Evolutionary conservation across 1,140 invertebrate species (phyloP).

Genomic region (Orussus abietinus): DNA sequence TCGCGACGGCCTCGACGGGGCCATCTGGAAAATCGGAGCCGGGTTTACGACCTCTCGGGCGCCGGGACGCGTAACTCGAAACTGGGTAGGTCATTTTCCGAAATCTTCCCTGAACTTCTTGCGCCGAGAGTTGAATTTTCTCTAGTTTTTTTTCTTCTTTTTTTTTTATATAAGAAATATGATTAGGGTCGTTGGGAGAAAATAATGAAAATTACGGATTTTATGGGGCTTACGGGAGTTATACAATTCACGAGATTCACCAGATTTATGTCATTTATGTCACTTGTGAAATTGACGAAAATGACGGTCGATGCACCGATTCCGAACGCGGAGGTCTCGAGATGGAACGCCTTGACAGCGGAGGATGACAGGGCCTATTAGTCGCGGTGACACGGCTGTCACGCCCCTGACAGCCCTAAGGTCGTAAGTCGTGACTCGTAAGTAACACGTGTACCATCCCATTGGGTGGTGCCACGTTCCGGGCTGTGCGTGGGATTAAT

Average conservation of each 20-base stretch:
- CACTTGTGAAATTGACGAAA: no score
- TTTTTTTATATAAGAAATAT: no score
- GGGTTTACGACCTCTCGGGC: slow-evolving; percentile 41
- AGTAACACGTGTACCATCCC: slow-evolving; percentile 28
- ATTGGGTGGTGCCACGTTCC: slow-evolving; percentile 4
- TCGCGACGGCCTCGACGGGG: slow-evolving; percentile 24
- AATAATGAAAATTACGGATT: no score
- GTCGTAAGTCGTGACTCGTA: slow-evolving; percentile 29
- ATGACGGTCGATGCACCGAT: no score
- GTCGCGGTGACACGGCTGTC: slow-evolving; percentile 26
- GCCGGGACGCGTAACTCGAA: slow-evolving; percentile 35
- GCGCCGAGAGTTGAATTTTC: no score
- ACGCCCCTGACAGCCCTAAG: slow-evolving; percentile 18
- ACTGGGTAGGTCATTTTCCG: slow-evolving; percentile 29
- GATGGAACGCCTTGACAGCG: no score
- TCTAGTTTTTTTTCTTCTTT: slow-evolving; percentile 1
- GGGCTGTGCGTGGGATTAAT: slow-evolving; percentile 21
- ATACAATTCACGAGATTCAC: no score
- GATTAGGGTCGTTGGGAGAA: no score
- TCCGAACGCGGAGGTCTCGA: no score
- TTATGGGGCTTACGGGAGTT: no score
- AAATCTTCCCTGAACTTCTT: no score
- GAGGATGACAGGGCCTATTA: slow-evolving; percentile 34
- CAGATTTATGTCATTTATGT: no score
- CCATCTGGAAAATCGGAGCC: slow-evolving; percentile 47